Evolutionary conservation across 2,113 vertebrate genomes (phyloP).

Genomic region (Anolis sagrei): DNA sequence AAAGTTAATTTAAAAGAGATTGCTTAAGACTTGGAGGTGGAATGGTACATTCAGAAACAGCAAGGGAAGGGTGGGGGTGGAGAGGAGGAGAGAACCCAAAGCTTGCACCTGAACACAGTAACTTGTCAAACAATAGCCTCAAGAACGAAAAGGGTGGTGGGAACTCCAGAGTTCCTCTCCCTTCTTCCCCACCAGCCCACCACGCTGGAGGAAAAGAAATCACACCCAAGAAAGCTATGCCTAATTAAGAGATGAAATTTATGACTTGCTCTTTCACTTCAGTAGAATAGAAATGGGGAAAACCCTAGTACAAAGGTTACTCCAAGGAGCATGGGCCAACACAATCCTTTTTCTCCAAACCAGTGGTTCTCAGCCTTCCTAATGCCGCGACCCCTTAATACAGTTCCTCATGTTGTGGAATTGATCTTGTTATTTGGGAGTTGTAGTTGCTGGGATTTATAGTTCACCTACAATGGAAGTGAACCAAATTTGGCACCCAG

Average conservation of each 20-base stretch:
- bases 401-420: no score
- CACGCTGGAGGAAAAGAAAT: background rate
- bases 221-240: background rate
- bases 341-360: background rate
- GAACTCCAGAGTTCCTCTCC: background rate
- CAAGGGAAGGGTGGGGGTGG: background rate
- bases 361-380: no score
- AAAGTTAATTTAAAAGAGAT: slow-evolving; percentile 30
- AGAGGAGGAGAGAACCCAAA: background rate
- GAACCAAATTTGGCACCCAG: no score
- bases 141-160: background rate
- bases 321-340: background rate
- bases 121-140: background rate
- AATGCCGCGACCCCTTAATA: no score
- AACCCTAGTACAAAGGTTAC: background rate
- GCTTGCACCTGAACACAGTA: background rate
- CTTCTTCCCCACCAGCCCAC: background rate
- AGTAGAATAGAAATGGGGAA: background rate
- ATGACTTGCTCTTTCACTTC: background rate
- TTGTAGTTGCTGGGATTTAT: no score
- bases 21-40: slow-evolving; percentile 25
- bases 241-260: background rate
- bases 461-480: no score
- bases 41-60: background rate
- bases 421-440: no score